Evolutionary conservation across 2,888 invertebrate species (phyloP).

Genomic region (Lottia gigantea): DNA sequence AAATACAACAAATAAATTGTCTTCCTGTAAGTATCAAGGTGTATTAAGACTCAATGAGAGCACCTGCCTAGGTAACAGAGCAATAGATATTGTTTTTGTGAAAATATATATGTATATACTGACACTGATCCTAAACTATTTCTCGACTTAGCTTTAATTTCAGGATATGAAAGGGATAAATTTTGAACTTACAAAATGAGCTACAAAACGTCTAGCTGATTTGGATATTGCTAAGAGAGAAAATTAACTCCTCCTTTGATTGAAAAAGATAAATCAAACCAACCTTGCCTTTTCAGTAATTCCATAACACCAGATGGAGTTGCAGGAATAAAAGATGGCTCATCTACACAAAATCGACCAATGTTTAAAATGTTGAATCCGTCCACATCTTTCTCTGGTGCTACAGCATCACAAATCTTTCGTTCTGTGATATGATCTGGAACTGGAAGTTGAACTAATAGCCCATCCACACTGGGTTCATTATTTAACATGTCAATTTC

Average conservation of each 20-base stretch:
- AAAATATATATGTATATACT: not conserved
- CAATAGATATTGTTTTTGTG: too few relatives aligned
- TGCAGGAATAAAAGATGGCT: conserved; percentile 77
- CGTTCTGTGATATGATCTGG: conserved; percentile 78
- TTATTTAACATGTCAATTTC: conserved; percentile 74
- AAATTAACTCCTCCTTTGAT: too few relatives aligned
- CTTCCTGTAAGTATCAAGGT: too few relatives aligned
- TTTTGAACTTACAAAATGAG: too few relatives aligned
- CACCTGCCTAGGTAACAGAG: too few relatives aligned
- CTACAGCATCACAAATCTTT: conserved; percentile 82
- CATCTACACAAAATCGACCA: conserved; percentile 73
- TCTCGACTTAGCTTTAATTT: too few relatives aligned
- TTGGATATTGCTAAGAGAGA: too few relatives aligned
- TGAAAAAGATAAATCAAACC: conserved; percentile 11
- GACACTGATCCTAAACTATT: not conserved
- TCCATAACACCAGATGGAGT: conserved; percentile 81
- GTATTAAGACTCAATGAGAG: too few relatives aligned
- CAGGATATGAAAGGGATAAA: too few relatives aligned
- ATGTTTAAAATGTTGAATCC: conserved; percentile 88
- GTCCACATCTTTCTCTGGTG: conserved; percentile 88
- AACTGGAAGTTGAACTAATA: conserved; percentile 81
- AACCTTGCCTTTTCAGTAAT: conserved; percentile 76
- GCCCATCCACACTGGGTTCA: conserved; percentile 80
- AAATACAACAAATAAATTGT: too few relatives aligned
- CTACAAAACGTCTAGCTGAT: too few relatives aligned